A percentile compares a stretch with the other conserved stretches of the same genome.
phyloP scores from a whole-genome alignment of 2,888 invertebrate genomes.

The Galeopsomyia nigrocyanea region DNA sequence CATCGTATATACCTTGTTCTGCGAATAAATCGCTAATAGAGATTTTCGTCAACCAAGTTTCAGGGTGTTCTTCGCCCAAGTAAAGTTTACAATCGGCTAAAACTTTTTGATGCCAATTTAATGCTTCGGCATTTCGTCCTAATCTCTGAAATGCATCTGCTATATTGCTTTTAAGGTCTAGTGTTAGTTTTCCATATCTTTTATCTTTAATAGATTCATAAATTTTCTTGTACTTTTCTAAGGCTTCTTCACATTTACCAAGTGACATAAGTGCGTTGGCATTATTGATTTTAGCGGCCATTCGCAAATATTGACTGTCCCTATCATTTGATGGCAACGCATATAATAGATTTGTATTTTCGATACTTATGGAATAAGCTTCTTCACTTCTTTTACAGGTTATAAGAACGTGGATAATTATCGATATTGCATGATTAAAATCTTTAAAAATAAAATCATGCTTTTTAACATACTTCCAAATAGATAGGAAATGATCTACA shows the following conservation, averaged over 20 bases:
- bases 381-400: no score
- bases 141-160: not conserved
- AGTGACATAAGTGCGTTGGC: no score
- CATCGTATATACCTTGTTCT: constrained; percentile 6
- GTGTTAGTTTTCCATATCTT: no score
- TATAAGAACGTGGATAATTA: no score
- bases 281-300: not conserved
- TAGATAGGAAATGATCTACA: constrained; percentile 5
- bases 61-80: constrained; percentile 12
- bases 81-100: not conserved
- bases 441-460: not conserved
- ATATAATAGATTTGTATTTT: no score
- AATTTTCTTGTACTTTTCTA: no score
- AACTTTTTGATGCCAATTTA: not conserved
- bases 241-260: no score
- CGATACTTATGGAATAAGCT: no score
- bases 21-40: constrained; percentile 7
- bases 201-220: no score
- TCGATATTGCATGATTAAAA: no score
- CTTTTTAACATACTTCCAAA: constrained; percentile 13
- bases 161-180: constrained; percentile 7
- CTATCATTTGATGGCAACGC: no score
- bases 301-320: no score
- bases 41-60: not conserved
- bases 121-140: constrained; percentile 11